Conservation (phyloP, 2,797 vertebrate species). For the Cuculus canorus region DNA sequence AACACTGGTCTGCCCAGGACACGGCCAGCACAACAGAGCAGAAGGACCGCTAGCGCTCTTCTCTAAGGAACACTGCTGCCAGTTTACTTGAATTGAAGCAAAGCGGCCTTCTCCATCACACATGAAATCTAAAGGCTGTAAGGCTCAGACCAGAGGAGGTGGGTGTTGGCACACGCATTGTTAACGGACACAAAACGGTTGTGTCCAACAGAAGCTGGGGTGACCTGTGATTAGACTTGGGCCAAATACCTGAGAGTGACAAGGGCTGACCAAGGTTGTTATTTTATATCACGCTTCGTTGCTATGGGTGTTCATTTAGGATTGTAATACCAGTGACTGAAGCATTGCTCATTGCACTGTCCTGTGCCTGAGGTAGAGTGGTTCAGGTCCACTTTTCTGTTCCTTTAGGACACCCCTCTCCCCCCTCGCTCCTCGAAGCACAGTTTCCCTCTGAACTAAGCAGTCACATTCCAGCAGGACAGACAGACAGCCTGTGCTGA, state of each 20-base stretch:
- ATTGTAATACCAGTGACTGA: not conserved
- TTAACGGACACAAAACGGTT: not conserved
- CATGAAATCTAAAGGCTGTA: not conserved
- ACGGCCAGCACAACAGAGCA: not conserved
- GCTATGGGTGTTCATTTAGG: fast-evolving
- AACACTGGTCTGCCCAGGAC: not conserved
- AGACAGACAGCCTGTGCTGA: not conserved
- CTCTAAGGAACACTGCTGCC: not conserved
- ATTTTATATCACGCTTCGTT: not conserved
- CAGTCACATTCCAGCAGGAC: not conserved
- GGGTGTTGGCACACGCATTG: not conserved
- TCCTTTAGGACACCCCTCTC: not conserved
- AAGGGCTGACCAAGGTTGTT: not conserved
- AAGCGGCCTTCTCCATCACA: not conserved
- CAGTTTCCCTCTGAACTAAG: not conserved
- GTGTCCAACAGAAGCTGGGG: not conserved
- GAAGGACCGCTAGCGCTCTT: not conserved
- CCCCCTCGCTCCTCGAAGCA: not conserved
- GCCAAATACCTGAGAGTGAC: not conserved
- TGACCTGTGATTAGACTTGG: not conserved
- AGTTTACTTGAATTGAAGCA: not conserved
- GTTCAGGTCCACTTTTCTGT: fast-evolving
- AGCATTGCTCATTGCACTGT: not conserved
- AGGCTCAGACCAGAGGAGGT: not conserved
- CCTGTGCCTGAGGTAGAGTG: not conserved